Base-by-base conservation (phyloP, 2,797 vertebrate genomes). In the Tangara arthus region DNA sequence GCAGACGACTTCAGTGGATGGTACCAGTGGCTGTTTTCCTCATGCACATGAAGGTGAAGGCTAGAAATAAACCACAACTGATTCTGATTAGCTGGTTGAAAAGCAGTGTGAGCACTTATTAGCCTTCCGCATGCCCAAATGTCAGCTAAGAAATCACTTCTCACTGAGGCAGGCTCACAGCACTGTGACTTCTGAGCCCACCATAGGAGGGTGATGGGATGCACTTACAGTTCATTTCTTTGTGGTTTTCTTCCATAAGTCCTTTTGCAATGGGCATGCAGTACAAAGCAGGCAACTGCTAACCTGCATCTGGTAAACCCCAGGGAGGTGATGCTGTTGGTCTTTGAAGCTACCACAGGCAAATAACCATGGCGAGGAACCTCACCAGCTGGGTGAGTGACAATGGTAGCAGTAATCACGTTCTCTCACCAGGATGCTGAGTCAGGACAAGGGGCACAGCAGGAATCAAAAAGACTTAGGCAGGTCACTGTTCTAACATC, bases 81-180 rank as follows among this genome's bases (percentile, higher is more conserved):
- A 93, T 80, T 88, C 90, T 82, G 81, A 42, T 91, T 79, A 94
- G 68, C 70, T 87, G 75, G 26, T 42, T 93, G 80, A 87, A 91
- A 96, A 90, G 55, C 70, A 41, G n/a, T 3, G 1, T 0, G 2
- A 94, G 60, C 56, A 35, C 64, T 88, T 94, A 73, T 6, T 88
- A 79, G 64, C 52, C 79, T 91, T 93, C 66, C 63, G 65, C 56
- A 79, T 72, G 79, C 70, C 63, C 76, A 59, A 76, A 72, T 39
- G 34, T 91, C 89, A 94, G 82, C 82, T 84, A 90, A 93, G 87
- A 96, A 91, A 94, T 87, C 85, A 70, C 60, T 91, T 68, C 87
- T 86, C 50, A 11, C 44, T 47, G 70, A 75, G 57, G 69, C 65
- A 87, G 61, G 32, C 79, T 93, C 32, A 32, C n/a, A 81, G 44